A percentile compares a stretch with the other conserved stretches of the same genome.
Conservation (phyloP, 2,888 invertebrate species). For the Acleris holmiana region DNA sequence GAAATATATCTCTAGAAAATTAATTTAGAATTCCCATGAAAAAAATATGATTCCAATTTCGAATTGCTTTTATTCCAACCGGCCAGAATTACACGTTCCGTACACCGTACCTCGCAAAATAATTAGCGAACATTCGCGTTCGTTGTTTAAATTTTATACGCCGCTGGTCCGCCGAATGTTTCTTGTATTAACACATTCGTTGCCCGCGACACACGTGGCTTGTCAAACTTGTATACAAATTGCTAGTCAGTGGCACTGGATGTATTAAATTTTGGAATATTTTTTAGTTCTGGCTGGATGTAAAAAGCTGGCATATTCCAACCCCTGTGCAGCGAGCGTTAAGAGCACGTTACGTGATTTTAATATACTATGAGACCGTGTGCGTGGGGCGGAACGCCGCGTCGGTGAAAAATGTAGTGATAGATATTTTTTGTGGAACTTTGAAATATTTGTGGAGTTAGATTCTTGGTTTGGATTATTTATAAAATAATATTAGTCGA, state of each 20-base stretch:
- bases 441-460: neutral
- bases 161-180: slow-evolving; percentile 28
- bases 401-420: slow-evolving; percentile 4
- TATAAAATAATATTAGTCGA: neutral
- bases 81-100: slow-evolving; percentile 21
- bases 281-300: slow-evolving; percentile 33
- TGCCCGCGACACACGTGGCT: no score
- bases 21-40: neutral
- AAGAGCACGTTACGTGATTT: slow-evolving; percentile 36
- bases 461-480: neutral
- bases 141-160: slow-evolving; percentile 37
- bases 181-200: slow-evolving; percentile 20
- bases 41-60: slow-evolving; percentile 21
- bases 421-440: no score
- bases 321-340: slow-evolving; percentile 31
- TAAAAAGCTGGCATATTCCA: slow-evolving; percentile 31
- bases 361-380: slow-evolving; percentile 32
- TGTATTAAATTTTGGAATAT: slow-evolving; percentile 25
- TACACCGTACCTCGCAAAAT: slow-evolving; percentile 29
- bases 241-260: no score
- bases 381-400: slow-evolving; percentile 7
- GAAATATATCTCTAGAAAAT: neutral
- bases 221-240: no score
- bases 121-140: slow-evolving; percentile 28
- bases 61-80: slow-evolving; percentile 25